Evolutionary conservation across 2,113 vertebrate genomes (phyloP), one percentile per base, ranked within the genome.

Genomic region (Tupaia tana): DNA sequence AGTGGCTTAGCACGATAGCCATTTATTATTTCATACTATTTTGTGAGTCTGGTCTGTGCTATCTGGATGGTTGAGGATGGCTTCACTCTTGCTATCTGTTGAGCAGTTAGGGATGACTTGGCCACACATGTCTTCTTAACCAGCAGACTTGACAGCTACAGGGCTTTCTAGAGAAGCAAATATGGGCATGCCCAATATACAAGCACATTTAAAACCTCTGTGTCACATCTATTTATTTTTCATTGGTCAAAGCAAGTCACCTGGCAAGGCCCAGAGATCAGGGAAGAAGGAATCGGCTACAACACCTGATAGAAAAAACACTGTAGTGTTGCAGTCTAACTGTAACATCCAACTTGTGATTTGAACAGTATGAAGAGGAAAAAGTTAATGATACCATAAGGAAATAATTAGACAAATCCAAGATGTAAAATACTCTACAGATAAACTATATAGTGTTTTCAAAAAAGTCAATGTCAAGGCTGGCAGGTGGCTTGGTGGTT

Each of bases 391-490:
- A 70, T 34, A 22, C 9, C 16, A 9, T 29, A 83, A 74, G 66
- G 20, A 90, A 90, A 74, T 84, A 83, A 87, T 86, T 63, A 70
- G 69, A 77, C 12, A n/a, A 85, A 84, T 66, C 12, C 15, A 86
- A 89, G 93, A 84, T 67, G 63, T 27, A 52, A 63, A 94, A 19
- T 52, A 84, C 43, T 69, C 78, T 84, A 27, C 16, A 58, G 80
- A 43, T 64, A 86, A 69, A 18, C 9, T 59, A 1, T 58, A 13
- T 63, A 54, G 8, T 59, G 24, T 43, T 73, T 77, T 34, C 15
- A 56, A 59, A 90, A 90, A 88, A 22, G n/a, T 29, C 63, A 66
- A 0, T 22, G 3, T 75, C 24, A 66, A 43, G 43, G 43, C 43
- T 43, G 43, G 43, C 43, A 5, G 43, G 43, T 43, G 43, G 43